Base-by-base conservation (phyloP, 2,797 vertebrate genomes). In the Propithecus perrieri region DNA sequence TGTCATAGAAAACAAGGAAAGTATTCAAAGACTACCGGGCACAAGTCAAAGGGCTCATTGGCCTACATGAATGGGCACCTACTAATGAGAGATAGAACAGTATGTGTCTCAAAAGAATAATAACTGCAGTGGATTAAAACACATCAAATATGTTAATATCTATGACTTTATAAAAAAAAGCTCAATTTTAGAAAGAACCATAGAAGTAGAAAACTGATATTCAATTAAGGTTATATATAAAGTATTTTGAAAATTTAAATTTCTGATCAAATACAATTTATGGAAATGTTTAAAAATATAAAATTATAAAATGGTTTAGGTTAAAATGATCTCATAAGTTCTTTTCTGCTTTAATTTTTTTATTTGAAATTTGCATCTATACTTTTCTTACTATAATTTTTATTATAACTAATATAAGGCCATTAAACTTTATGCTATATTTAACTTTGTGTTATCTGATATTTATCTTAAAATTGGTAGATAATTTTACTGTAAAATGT, bases 281-380 rank as follows among this genome's bases (percentile, higher is more conserved):
- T 53, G 85, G 33, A 67, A 91, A 38, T 89, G 38, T 83, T 91
- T 95, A 76, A 69, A 86, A 91, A 35, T 76, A 76, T 76, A 79
- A 78, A 96, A 89, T 75, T 96, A 43, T 48, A 57, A 89, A 87
- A 67, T 93, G 28, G 17, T 63, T 75, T 78, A 63, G 72, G 20
- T 89, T 95, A 63, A 95, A 80, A 63, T 91, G 76, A 88, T 94
- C 24, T 85, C 14, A 24, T 69, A 85, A 1, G 41, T 41, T 5
- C 38, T 80, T 86, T 83, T 92, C 12, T 83, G 43, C 17, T 93
- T 97, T 88, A 90, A n/a, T 20, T 87, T 95, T 96, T 89, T 92
- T 79, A 43, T 72, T 85, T 57, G 93, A 85, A 88, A 91, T 89
- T 91, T 92, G 55, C 26, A 18, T 69, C 85, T 84, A 0, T 96